Evolutionary conservation across 2,797 vertebrate species (phyloP).

Genomic region (Muscicapa comitata): DNA sequence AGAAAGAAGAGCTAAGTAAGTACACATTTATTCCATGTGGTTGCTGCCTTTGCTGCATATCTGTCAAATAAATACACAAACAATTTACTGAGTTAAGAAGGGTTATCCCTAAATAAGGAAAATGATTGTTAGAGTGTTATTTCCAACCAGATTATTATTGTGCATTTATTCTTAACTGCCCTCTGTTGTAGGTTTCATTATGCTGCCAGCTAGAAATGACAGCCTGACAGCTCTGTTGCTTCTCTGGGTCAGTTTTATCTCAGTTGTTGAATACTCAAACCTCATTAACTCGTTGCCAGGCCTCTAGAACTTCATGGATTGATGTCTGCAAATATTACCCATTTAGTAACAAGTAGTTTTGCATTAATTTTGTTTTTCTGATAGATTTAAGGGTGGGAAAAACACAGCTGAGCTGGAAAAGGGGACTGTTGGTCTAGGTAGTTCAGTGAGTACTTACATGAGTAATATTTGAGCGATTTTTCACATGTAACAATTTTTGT

Average conservation of each 20-base stretch:
- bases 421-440: not conserved
- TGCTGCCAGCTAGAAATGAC: slow-evolving; percentile 18
- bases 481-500: not conserved
- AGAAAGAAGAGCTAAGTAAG: not conserved
- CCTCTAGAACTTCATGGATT: not conserved
- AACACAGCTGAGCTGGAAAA: not conserved
- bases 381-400: not conserved
- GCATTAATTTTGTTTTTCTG: not conserved
- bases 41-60: not conserved
- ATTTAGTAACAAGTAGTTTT: not conserved
- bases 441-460: not conserved
- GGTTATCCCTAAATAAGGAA: not conserved
- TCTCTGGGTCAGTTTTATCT: slow-evolving; percentile 46
- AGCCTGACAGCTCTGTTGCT: not conserved
- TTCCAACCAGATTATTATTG: not conserved
- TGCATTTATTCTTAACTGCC: slow-evolving; percentile 4
- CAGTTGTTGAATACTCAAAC: slow-evolving; percentile 33
- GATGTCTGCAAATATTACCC: not conserved
- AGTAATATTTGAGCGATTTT: not conserved
- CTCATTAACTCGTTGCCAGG: slow-evolving; percentile 23
- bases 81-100: slow-evolving; percentile 4
- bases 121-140: not conserved
- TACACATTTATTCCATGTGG: not conserved
- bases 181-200: not conserved
- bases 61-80: slow-evolving; percentile 17